Conservation (phyloP, 1,140 invertebrate genomes). For the Drosophila simulans region DNA sequence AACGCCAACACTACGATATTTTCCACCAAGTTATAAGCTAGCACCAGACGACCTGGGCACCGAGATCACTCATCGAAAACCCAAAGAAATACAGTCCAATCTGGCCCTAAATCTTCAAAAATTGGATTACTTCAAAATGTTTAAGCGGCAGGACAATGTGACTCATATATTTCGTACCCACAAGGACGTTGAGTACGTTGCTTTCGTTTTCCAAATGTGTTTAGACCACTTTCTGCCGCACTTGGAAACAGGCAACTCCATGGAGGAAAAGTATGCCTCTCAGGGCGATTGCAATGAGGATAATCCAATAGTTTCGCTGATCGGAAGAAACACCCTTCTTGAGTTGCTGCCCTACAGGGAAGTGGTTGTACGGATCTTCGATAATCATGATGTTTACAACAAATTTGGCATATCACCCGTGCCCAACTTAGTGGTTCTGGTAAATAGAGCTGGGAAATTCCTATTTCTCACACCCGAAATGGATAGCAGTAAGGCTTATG, state of each 20-base stretch:
- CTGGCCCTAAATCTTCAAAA: not conserved
- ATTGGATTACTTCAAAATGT: not conserved
- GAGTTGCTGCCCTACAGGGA: not conserved
- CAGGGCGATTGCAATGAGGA: not conserved
- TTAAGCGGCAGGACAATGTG: conserved; percentile 1
- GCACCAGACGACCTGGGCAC: not conserved
- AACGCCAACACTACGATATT: not conserved
- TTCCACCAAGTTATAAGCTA: not conserved
- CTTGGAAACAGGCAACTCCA: not conserved
- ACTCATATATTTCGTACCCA: not conserved
- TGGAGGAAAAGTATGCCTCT: not conserved
- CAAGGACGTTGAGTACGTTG: not conserved
- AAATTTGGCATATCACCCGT: conserved; percentile 1
- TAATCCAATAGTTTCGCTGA: not conserved
- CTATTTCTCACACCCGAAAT: not conserved
- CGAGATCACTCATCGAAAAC: not conserved
- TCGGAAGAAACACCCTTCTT: not conserved
- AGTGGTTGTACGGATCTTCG: not conserved
- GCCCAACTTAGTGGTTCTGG: not conserved
- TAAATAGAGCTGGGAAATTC: not conserved
- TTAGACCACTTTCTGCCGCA: not conserved
- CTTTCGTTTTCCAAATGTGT: not conserved
- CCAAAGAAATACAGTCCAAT: not conserved
- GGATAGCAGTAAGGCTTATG: conserved; percentile 1
- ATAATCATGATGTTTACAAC: not conserved